A percentile compares a stretch with the other conserved stretches of the same genome.
Conservation (phyloP, 1,140 invertebrate genomes). For the Dinothrombium tinctorium region DNA sequence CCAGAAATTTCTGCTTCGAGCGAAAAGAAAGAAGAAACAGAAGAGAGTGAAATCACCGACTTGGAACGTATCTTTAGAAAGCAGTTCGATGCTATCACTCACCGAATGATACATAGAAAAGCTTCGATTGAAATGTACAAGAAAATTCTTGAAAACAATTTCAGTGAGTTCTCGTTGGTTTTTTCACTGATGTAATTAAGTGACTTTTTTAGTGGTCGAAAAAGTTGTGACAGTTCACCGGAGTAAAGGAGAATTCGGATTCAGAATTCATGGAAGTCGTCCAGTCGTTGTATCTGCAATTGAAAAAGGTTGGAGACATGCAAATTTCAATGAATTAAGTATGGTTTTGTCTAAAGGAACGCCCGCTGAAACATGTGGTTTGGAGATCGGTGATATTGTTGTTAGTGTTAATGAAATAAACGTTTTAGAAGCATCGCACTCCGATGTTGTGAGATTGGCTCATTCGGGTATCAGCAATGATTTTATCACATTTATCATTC, state of each 20-base stretch:
- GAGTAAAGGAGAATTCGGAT: constrained; percentile 72
- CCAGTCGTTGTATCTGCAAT: constrained; percentile 86
- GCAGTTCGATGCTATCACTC: constrained; percentile 59
- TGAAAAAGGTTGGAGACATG: constrained; percentile 26
- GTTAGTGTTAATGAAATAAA: constrained; percentile 69
- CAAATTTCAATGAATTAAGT: background rate
- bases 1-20: background rate
- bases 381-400: constrained; percentile 81
- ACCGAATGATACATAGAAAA: constrained; percentile 66
- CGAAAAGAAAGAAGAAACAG: background rate
- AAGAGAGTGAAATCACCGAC: constrained; percentile 23
- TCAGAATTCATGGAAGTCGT: constrained; percentile 78
- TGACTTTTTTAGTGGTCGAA: constrained; percentile 12
- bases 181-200: background rate
- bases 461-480: constrained; percentile 38
- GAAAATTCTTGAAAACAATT: constrained; percentile 50
- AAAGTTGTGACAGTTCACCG: constrained; percentile 39
- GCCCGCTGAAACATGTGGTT: constrained; percentile 61
- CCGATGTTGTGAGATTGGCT: constrained; percentile 78
- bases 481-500: background rate
- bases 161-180: constrained; percentile 35
- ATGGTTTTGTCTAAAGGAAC: constrained; percentile 18
- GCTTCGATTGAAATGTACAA: constrained; percentile 75
- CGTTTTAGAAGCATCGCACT: constrained; percentile 72
- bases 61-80: constrained; percentile 64